Evolutionary conservation across 2,888 invertebrate genomes (phyloP), one percentile per base, ranked within the genome.

Genomic region (Microplitis deprimator): DNA sequence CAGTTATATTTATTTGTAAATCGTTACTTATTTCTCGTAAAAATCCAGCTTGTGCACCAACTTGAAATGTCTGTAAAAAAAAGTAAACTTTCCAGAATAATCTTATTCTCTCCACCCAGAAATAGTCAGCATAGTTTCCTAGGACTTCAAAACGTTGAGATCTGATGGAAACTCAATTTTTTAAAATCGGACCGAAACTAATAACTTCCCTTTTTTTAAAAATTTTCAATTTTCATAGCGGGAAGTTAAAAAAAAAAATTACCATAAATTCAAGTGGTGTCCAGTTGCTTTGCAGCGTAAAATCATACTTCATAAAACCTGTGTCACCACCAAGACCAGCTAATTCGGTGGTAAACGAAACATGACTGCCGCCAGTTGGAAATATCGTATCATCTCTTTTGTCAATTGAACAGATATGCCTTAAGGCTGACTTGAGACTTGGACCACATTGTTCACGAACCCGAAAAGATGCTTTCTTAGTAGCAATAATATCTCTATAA

Each of bases 251-350:
- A 64, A 65, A 70, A 72, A 16, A 64, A 91, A 92, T 90, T 88
- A 93, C 93, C 82, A 92, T 87, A 84, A 92, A 93, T 78, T 92
- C 91, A 77, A 93, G 90, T 0, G 96, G 89, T 0, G 94, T 92
- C 84, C 93, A 91, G 89, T 95, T 95, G 20, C 92, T 90, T 90
- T 97, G 96, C 20, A 94, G 89, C 83, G 93, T 93, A 7, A 94
- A 87, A 83, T 97, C 97, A 82, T 95, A 95, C 90, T 96, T 96
- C 40, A 97, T 87, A 89, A 97, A 97, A 16, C 96, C 95, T n/a
- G 97, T 94, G 87, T 97, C 96, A 1, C 99, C 99, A 8, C 98
- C 98, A 6, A 98, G 88, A 0, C 97, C 94, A 39, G 98, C 97
- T 84, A 96, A 92, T 90, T 99, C 98, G 84, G 95, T 94, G 5